Evolutionary conservation across 2,797 vertebrate species (phyloP), one percentile per base, ranked within the genome.

Genomic region (Phylloscopus collybita): DNA sequence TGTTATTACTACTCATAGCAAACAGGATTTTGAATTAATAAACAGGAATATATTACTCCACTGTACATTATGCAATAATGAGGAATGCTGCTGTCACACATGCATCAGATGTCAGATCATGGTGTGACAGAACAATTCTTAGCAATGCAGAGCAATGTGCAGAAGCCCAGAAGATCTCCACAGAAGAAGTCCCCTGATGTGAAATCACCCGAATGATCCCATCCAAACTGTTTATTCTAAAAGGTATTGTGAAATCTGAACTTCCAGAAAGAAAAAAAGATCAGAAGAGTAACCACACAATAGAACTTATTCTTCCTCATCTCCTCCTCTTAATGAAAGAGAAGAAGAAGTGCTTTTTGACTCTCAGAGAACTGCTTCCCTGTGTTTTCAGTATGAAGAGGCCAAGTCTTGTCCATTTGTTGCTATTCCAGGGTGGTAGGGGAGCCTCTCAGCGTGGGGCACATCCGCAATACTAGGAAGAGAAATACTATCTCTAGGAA

Each of bases 11-110:
- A 51, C 57, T 97, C 78, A 92, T 38, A 92, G 30, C 73, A 97
- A 95, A 84, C 62, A 91, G 34, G 49, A 86, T 94, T 92, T 92
- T 60, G 96, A 97, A 95, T 96, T 96, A 97, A 95, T 95, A 96
- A 97, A 94, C 59, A 94, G 75, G 71, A 91, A 93, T 86, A 82
- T 72, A 95, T 93, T 96, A 88, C 80, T 91, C 57, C 30, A 81
- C 44, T 92, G 82, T 85, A 92, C 85, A 38, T 19, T 60, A 66
- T 60, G 45, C 32, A 80, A 61, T 90, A 95, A 90, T 84, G 75
- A 92, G 61, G 53, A 88, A 80, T 90, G 38, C 23, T 88, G 44
- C 88, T 94, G 76, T 60, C 92, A 70, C 80, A 78, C 21, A 49
- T 66, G 50, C 47, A 81, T 92, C 73, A 95, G 92, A 95, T 78